Evolutionary conservation across 2,888 invertebrate genomes (phyloP).

Genomic region (Elaeidobius kamerunicus): DNA sequence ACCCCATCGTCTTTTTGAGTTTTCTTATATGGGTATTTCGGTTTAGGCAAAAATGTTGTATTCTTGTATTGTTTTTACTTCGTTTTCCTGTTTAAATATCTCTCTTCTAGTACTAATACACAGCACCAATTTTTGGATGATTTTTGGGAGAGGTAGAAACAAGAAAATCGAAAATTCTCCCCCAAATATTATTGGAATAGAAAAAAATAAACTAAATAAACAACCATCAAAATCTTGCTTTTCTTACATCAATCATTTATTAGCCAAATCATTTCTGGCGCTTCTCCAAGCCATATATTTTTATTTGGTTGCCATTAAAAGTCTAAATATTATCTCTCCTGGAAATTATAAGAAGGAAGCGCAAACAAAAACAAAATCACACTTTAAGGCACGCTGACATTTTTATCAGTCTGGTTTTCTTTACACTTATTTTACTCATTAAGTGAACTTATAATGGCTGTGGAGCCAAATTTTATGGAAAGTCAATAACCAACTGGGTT

Average conservation of each 20-base stretch:
- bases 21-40: too few relatives aligned
- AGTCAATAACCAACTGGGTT: constrained; percentile 18
- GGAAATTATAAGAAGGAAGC: background rate
- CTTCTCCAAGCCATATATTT: background rate
- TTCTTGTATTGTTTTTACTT: too few relatives aligned
- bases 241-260: background rate
- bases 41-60: too few relatives aligned
- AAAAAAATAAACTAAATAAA: too few relatives aligned
- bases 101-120: too few relatives aligned
- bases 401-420: constrained; percentile 7
- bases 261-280: background rate
- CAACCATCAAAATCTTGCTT: background rate
- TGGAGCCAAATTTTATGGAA: constrained; percentile 16
- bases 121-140: too few relatives aligned
- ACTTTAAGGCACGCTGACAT: background rate
- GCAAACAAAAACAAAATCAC: background rate
- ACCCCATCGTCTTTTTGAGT: too few relatives aligned
- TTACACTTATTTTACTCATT: constrained; percentile 5
- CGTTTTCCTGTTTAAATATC: too few relatives aligned
- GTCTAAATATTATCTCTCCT: too few relatives aligned
- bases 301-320: background rate
- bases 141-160: too few relatives aligned
- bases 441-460: constrained; percentile 7
- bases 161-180: too few relatives aligned
- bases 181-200: background rate